Conservation (phyloP, 2,797 vertebrate genomes). For the Cirrhinus molitorella region DNA sequence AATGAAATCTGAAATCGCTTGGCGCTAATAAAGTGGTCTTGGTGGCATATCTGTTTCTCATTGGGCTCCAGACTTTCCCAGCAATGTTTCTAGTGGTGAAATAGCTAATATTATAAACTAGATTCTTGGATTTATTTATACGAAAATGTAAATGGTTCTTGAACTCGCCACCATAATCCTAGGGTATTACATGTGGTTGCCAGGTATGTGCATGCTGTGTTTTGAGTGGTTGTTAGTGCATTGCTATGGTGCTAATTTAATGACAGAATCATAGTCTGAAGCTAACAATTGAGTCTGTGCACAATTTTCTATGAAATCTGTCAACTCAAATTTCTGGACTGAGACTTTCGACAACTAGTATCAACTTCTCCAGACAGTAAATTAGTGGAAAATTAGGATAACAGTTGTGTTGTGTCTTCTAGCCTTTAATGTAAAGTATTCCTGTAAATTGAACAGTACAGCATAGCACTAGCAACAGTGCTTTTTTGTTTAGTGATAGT, state of each 20-base stretch:
- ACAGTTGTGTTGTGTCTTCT: too few species aligned
- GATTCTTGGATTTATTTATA: neutral
- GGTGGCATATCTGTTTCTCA: slow-evolving; percentile 47
- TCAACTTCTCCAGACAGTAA: too few species aligned
- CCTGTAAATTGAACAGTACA: neutral
- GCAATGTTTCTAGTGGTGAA: slow-evolving; percentile 31
- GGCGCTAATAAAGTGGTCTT: slow-evolving; percentile 37
- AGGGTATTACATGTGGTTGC: too few species aligned
- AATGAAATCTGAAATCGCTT: slow-evolving; percentile 38
- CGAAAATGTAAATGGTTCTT: neutral
- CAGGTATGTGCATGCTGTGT: neutral
- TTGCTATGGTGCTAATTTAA: neutral
- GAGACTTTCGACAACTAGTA: too few species aligned
- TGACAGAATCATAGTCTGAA: neutral
- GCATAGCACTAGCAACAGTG: neutral
- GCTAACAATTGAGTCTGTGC: too few species aligned
- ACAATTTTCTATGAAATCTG: too few species aligned
- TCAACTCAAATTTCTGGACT: too few species aligned
- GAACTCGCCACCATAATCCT: neutral
- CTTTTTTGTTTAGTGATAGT: too few species aligned
- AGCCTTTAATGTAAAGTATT: neutral
- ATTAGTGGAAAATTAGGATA: too few species aligned
- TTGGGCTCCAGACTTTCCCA: slow-evolving; percentile 44
- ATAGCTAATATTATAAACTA: neutral
- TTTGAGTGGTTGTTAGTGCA: neutral